Base-by-base conservation (phyloP, 2,888 invertebrate genomes). In the Anodontia alba region DNA sequence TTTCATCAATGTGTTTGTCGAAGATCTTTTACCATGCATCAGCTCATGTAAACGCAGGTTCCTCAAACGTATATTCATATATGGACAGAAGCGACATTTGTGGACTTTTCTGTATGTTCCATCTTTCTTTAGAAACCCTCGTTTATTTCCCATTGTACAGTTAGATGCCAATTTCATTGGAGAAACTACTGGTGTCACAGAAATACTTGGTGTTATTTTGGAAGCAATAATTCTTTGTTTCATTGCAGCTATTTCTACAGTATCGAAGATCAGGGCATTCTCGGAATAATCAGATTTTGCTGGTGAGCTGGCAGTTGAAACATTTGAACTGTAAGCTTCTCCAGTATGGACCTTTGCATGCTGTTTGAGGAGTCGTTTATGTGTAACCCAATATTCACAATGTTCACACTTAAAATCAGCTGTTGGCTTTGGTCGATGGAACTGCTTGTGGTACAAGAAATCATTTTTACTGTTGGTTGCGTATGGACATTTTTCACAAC, bases 391-490 rank as follows among this genome's bases (percentile, higher is more conserved):
- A 93, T 97, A 98, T 86, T 96, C 96, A 94, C 98, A 98, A 88
- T 96, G 95, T 31, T 96, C 96, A 92, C 98, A 98, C 93, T 97
- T 97, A 94, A 97, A 97, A n/a, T 96, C 96, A 0, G 96, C 96
- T 66, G 96, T 96, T 73, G 96, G 96, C 79, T 93, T 94, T 0
- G 96, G 96, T 51, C 96, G 95, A 92, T 98, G 98, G 93, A 98
- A 97, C 92, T 97, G 97, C 92, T 97, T 97, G 92, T 98, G 98
- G 93, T 98, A 97, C 92, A 97, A 96, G 94, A 96, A 97, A 94
- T 98, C 97, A 36, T 97, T 97, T 94, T 97, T 97, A 93, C 97
- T 97, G 92, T 97, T 97, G 51, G 97, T 97, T 87, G 97, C 97
- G 93, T 97, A 98, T 0, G 98, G 97, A 94, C 98, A 98, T 76